phyloP scores from a whole-genome alignment of 2,113 vertebrate species.

The Casuarius casuarius region DNA sequence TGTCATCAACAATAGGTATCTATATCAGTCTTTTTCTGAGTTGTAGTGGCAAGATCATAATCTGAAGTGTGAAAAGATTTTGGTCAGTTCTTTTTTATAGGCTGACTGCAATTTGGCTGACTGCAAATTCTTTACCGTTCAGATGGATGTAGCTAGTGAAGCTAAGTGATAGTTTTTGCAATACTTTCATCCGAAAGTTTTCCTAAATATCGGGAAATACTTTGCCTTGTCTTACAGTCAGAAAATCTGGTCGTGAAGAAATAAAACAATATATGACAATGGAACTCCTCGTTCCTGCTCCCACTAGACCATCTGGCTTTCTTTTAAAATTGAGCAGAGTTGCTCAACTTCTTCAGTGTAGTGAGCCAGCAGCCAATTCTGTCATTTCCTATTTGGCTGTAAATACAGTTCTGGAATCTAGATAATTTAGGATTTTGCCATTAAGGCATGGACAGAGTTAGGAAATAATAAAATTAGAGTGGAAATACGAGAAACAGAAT shows the following conservation, averaged over 20 bases:
- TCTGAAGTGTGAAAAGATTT: neutral
- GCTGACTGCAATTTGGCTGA: neutral
- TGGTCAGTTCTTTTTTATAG: neutral
- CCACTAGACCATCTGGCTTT: conserved; percentile 33
- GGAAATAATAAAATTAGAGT: conserved; percentile 43
- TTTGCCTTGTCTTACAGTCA: neutral
- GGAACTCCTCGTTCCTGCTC: neutral
- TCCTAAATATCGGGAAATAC: neutral
- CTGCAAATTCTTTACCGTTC: neutral
- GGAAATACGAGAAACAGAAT: conserved; percentile 53
- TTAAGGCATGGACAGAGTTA: conserved; percentile 9
- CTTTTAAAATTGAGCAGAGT: conserved; percentile 37
- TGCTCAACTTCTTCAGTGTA: conserved; percentile 40
- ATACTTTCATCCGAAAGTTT: neutral
- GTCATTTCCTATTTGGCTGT: conserved; percentile 68
- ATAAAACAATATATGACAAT: neutral
- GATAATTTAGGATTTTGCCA: conserved; percentile 61
- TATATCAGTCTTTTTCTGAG: neutral
- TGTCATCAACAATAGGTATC: neutral
- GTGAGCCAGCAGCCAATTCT: conserved; percentile 37
- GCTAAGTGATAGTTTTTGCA: neutral
- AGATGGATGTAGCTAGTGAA: neutral
- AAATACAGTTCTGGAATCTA: conserved; percentile 51
- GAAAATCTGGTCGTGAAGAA: neutral
- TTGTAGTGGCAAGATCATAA: neutral